Conservation (phyloP, 1,140 invertebrate genomes). For the Ridgeia piscesae region DNA sequence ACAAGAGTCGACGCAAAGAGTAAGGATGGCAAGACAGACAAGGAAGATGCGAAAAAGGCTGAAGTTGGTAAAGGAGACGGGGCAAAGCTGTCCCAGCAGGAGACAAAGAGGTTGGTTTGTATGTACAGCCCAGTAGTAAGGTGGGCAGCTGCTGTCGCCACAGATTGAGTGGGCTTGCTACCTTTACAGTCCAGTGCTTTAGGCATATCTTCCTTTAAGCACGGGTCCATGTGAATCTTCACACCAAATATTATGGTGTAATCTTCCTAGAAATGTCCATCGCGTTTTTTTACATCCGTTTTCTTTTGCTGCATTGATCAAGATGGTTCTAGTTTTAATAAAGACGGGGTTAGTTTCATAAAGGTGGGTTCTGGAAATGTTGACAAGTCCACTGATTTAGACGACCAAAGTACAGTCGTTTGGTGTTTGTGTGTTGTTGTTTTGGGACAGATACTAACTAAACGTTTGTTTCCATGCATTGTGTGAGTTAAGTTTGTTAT, state of each 20-base stretch:
- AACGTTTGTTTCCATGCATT: not conserved
- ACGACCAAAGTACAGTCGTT: not conserved
- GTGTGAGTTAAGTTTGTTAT: not conserved
- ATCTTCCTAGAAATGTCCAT: not conserved
- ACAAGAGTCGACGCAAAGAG: conserved; percentile 37
- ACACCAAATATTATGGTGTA: not conserved
- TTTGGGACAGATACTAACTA: not conserved
- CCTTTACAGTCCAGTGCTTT: not conserved
- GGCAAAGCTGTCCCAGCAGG: conserved; percentile 18
- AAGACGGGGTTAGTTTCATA: not conserved
- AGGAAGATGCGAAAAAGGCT: conserved; percentile 37
- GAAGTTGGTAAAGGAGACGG: conserved; percentile 13
- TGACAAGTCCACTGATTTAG: conserved; percentile 5
- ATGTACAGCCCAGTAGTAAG: conserved; percentile 22
- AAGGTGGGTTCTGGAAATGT: not conserved
- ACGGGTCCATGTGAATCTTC: not conserved
- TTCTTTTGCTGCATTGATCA: not conserved
- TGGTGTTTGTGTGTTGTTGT: conserved; percentile 5
- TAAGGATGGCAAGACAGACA: conserved; percentile 40
- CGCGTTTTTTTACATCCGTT: not conserved
- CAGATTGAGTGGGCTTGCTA: not conserved
- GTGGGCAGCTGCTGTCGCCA: not conserved
- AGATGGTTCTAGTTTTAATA: not conserved
- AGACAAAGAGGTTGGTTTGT: conserved; percentile 54
- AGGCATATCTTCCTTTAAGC: not conserved